Evolutionary conservation across 2,888 invertebrate genomes (phyloP), one percentile per base, ranked within the genome.

Genomic region (Acronicta leporina): DNA sequence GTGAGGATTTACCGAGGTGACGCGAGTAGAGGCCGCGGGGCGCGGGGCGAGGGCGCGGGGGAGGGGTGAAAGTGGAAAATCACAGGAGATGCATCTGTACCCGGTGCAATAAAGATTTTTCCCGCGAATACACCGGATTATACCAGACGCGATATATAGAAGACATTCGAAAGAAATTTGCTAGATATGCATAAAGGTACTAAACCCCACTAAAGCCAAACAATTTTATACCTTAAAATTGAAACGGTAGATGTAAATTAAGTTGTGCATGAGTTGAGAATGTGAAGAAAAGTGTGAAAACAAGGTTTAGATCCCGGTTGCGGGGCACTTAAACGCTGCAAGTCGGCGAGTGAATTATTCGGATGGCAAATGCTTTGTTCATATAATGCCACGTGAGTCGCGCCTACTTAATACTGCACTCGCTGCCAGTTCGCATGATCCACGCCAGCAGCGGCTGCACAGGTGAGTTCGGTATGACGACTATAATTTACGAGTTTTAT

Each of bases 281-380:
- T 68, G 60, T 57, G 62, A 65, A 73, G 54, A 61, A 71, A 75
- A 77, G 68, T 77, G 60, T 63, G 60, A 71, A 73, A 71, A 76
- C 71, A 74, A 75, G 75, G 79, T 73, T 82, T 71, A 79, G 68
- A 71, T 66, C 62, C 64, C 73, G 65, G 68, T 72, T 73, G 68
- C 73, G 74, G 79, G 79, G 85, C 84, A 85, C 82, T 85, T 83
- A 85, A 77, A 73, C 72, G 77, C 74, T 71, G 79, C 81, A 66
- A 77, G 80, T 79, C 73, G 58, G 52, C 45, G 68, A 54, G 68
- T 84, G 80, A 82, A 81, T 84, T 82, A 84, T 84, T 82, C 67
- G 82, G 68, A 72, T 55, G 69, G 63, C 54, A 68, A 73, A 67
- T 75, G 77, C 69, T 78, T 70, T 73, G 72, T 69, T 74, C 73